phyloP scores from a whole-genome alignment of 37 sponge, comb jelly and placozoan species.

The Ianthella basta region DNA sequence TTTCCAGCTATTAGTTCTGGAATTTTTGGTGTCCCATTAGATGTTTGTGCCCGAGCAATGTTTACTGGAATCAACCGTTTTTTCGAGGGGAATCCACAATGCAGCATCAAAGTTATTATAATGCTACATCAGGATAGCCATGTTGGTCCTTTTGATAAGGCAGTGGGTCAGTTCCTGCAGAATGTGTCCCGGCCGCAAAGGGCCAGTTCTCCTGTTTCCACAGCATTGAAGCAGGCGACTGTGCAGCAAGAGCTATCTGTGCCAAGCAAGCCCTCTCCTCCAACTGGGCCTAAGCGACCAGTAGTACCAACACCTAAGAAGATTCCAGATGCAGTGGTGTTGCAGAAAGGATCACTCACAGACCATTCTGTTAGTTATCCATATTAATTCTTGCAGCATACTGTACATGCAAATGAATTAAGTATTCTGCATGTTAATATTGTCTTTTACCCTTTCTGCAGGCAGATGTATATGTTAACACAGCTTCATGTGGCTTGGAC shows the following conservation, averaged over 20 bases:
- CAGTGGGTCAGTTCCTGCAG: not conserved
- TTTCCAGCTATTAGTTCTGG: conserved; percentile 77
- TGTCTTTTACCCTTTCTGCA: not conserved
- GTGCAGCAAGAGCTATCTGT: not conserved
- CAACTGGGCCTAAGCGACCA: not conserved
- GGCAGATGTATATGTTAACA: conserved; percentile 27
- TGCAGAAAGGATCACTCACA: not conserved
- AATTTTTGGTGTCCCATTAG: conserved; percentile 63
- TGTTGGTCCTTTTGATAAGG: not conserved
- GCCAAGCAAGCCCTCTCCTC: not conserved
- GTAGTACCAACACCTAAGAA: no score
- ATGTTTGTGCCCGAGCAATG: conserved; percentile 47
- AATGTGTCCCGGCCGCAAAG: not conserved
- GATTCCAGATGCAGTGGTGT: not conserved
- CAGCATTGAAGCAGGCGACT: no score
- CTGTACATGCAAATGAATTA: not conserved
- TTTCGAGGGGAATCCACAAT: not conserved
- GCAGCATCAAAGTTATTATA: not conserved
- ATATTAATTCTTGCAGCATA: not conserved
- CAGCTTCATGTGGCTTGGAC: not conserved
- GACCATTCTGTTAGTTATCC: not conserved
- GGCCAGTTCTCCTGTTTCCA: not conserved
- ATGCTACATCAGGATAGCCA: not conserved
- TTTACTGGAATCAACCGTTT: conserved; percentile 36
- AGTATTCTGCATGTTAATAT: not conserved